phyloP scores from a whole-genome alignment of 2,113 vertebrate species.

The Orientallactaga bullata region DNA sequence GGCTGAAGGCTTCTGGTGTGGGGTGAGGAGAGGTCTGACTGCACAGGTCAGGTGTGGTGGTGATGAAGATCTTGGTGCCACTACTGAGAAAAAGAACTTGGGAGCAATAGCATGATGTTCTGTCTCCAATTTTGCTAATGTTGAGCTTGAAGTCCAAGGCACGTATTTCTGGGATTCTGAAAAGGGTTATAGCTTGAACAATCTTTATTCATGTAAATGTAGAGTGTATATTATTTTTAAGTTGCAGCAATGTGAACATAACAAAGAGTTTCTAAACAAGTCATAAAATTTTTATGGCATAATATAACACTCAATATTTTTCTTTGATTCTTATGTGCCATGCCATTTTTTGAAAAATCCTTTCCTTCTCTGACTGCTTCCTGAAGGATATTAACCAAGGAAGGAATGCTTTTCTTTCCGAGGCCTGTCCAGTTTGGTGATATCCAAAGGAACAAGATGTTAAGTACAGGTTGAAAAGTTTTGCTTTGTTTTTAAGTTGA shows the following conservation, averaged over 20 bases:
- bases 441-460: constrained; percentile 24
- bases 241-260: constrained; percentile 61
- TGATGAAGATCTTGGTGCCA: not conserved
- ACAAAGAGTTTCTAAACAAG: constrained; percentile 70
- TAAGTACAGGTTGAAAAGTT: constrained; percentile 55
- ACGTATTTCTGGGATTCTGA: not conserved
- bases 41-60: not conserved
- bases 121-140: constrained; percentile 16
- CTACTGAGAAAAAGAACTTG: not conserved
- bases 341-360: not conserved
- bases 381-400: not conserved
- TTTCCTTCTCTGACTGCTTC: constrained; percentile 39
- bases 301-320: constrained; percentile 58
- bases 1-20: not conserved
- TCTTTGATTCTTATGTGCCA: constrained; percentile 17
- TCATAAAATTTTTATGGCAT: constrained; percentile 63
- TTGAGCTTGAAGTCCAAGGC: not conserved
- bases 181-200: constrained; percentile 21
- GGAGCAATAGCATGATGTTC: not conserved
- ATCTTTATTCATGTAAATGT: constrained; percentile 29
- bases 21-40: not conserved
- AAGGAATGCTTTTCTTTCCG: constrained; percentile 51
- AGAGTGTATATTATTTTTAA: constrained; percentile 48
- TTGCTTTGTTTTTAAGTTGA: constrained; percentile 41
- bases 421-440: not conserved